Percentiles rank a stretch among this genome's conserved stretches.
phyloP scores from a whole-genome alignment of 2,888 invertebrate species.

The Lasius fuliginosus region DNA sequence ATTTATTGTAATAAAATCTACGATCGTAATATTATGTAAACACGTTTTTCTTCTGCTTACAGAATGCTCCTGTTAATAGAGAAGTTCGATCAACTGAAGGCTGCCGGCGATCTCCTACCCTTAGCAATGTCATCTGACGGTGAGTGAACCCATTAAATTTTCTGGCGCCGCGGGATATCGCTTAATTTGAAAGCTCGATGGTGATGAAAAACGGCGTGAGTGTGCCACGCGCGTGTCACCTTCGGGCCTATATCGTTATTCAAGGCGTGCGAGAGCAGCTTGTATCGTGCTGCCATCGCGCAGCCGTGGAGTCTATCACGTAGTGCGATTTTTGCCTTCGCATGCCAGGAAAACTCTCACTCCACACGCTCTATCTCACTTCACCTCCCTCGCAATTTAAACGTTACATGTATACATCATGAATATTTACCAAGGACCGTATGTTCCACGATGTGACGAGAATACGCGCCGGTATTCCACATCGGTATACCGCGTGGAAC shows the following conservation, averaged over 20 bases:
- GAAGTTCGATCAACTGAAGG: constrained; percentile 95
- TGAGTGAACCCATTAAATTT: constrained; percentile 76
- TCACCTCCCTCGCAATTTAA: constrained; percentile 11
- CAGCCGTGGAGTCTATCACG: constrained; percentile 65
- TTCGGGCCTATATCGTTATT: constrained; percentile 54
- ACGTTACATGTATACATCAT: constrained; percentile 67
- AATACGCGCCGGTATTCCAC: constrained; percentile 59
- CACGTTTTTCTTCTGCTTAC: constrained; percentile 64
- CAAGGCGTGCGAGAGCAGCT: constrained; percentile 26
- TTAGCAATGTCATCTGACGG: constrained; percentile 88
- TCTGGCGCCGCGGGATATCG: constrained; percentile 28
- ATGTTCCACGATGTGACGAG: constrained; percentile 71
- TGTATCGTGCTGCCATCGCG: constrained; percentile 74
- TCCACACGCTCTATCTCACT: constrained; percentile 9
- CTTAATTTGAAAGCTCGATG: constrained; percentile 33
- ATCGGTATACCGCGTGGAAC: constrained; percentile 37
- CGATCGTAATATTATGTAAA: not conserved
- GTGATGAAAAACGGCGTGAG: constrained; percentile 45
- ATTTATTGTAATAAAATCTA: constrained; percentile 1
- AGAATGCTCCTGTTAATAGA: constrained; percentile 90
- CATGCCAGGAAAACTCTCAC: constrained; percentile 59
- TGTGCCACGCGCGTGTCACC: constrained; percentile 39
- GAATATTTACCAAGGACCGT: constrained; percentile 77
- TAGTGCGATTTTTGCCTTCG: constrained; percentile 53
- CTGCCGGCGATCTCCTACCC: constrained; percentile 92